These are phyloP conservation scores for Columba janthina DNA, from an alignment of 2,113 vertebrate genomes.

Conservation along the genomic window DNA sequence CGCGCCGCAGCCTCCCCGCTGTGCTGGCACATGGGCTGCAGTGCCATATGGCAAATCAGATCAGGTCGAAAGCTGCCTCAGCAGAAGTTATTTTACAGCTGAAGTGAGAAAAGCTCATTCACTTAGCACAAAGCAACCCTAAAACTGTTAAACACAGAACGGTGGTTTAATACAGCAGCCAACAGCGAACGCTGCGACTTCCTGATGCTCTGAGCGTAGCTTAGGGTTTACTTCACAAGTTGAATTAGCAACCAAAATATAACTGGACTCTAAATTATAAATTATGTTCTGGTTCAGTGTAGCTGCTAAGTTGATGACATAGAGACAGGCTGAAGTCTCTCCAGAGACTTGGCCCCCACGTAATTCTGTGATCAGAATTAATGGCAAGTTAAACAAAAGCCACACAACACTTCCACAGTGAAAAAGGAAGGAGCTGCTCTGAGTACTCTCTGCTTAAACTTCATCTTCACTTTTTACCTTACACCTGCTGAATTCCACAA, in stretches of 20 bases:
- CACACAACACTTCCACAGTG: accelerated
- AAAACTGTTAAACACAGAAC: background rate
- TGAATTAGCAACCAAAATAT: background rate
- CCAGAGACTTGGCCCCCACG: accelerated
- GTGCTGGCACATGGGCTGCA: background rate
- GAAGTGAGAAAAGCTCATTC: background rate
- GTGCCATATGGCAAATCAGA: background rate
- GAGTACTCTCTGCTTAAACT: background rate
- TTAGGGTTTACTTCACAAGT: background rate
- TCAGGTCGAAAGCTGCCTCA: background rate
- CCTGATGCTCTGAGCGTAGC: accelerated
- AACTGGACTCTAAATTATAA: background rate
- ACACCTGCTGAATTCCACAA: background rate
- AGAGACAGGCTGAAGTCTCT: background rate
- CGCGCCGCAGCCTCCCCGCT: background rate
- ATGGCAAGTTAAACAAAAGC: background rate
- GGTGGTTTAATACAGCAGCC: background rate
- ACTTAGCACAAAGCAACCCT: background rate
- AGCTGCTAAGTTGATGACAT: background rate
- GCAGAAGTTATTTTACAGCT: background rate
- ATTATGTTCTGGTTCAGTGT: background rate
- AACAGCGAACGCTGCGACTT: background rate
- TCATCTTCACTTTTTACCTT: background rate
- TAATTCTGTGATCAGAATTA: background rate
- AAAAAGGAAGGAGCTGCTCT: background rate